A percentile compares a stretch with the other conserved stretches of the same genome.
phyloP scores from a whole-genome alignment of 2,113 vertebrate species.

The Morone chrysops region DNA sequence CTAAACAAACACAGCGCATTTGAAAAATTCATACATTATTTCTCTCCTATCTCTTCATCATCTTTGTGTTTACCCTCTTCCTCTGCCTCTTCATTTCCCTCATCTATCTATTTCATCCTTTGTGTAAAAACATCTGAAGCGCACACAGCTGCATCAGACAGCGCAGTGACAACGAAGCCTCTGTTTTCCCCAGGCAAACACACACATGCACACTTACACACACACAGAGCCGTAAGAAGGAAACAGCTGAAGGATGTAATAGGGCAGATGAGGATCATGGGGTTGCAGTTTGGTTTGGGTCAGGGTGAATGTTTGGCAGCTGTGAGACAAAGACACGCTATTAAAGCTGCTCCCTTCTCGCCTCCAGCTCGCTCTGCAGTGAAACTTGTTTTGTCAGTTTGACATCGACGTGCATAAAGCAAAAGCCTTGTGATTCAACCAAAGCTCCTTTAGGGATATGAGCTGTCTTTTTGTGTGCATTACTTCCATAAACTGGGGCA shows the following conservation, averaged over 20 bases:
- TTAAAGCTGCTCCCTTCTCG: conserved; percentile 58
- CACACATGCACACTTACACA: conserved; percentile 27
- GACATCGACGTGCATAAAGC: conserved; percentile 30
- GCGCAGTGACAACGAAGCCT: conserved; percentile 65
- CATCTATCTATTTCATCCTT: conserved; percentile 69
- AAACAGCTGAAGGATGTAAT: conserved; percentile 84
- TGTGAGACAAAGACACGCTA: conserved; percentile 73
- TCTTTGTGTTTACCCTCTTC: conserved; percentile 12
- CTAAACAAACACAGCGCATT: conserved; percentile 11
- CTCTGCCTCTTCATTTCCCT: conserved; percentile 31
- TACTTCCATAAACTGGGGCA: neutral
- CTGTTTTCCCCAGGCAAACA: conserved; percentile 70
- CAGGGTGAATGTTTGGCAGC: conserved; percentile 75
- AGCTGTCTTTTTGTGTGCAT: conserved; percentile 1
- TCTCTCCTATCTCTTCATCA: conserved; percentile 23
- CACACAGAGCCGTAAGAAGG: conserved; percentile 56
- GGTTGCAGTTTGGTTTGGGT: conserved; percentile 78
- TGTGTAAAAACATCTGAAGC: conserved; percentile 74
- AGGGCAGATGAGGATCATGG: conserved; percentile 86
- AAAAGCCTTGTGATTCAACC: conserved; percentile 61
- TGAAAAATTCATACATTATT: conserved; percentile 4
- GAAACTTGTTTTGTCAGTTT: conserved; percentile 63
- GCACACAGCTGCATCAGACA: conserved; percentile 69
- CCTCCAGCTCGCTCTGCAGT: conserved; percentile 52
- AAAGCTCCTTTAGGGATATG: conserved; percentile 18